Evolutionary conservation across 1,140 invertebrate genomes (phyloP).

Genomic region (Agrilus planipennis): DNA sequence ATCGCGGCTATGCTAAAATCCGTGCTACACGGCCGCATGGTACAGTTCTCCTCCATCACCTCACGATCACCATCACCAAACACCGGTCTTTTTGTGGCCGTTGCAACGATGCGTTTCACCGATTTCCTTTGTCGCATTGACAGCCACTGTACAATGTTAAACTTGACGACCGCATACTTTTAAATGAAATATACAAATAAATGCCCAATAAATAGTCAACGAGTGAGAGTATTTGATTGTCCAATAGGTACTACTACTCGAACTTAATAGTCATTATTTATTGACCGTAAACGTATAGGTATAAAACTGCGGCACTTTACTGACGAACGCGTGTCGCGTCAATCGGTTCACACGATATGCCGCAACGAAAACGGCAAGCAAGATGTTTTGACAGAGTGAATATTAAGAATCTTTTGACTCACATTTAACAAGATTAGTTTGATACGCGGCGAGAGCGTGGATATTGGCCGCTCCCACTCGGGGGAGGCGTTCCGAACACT

Average conservation of each 20-base stretch:
- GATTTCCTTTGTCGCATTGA: too few relatives aligned
- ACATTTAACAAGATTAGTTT: constrained; percentile 31
- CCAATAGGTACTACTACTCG: too few relatives aligned
- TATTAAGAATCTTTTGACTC: constrained; percentile 31
- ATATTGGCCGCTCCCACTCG: constrained; percentile 34
- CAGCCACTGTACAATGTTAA: too few relatives aligned
- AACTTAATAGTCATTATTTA: too few relatives aligned
- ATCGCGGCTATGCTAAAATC: constrained; percentile 83
- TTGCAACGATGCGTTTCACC: too few relatives aligned
- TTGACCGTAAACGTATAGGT: too few relatives aligned
- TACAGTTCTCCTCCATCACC: constrained; percentile 44
- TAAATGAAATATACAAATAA: too few relatives aligned
- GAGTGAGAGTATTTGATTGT: too few relatives aligned
- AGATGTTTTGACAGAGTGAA: constrained; percentile 34
- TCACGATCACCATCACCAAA: constrained; percentile 18
- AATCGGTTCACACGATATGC: constrained; percentile 8
- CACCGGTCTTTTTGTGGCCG: background rate
- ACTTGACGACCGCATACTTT: too few relatives aligned
- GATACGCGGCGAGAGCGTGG: constrained; percentile 26
- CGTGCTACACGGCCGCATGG: constrained; percentile 56
- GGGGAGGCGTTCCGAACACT: constrained; percentile 24
- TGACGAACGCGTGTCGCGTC: too few relatives aligned
- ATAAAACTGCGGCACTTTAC: too few relatives aligned
- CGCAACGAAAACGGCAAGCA: constrained; percentile 24
- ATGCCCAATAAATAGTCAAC: too few relatives aligned